These are phyloP conservation scores for Lucilia sericata DNA, from an alignment of 1,140 invertebrate species.

Conservation along the genomic window DNA sequence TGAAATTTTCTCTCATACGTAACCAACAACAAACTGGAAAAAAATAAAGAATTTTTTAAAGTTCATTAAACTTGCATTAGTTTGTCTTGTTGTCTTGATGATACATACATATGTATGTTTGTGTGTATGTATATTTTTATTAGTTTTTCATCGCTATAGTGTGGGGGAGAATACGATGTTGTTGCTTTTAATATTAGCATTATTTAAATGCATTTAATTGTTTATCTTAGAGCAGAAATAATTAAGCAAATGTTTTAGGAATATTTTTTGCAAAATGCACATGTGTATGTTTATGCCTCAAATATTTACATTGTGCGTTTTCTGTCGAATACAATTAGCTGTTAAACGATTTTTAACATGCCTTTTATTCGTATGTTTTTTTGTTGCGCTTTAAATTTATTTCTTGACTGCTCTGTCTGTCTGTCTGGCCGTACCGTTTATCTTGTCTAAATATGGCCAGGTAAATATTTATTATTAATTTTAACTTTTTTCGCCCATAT, in stretches of 20 bases:
- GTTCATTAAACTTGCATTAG: conserved; percentile 2
- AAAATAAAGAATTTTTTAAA: background rate
- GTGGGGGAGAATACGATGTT: background rate
- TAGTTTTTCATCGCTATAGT: background rate
- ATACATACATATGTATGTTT: background rate
- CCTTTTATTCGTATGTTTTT: background rate
- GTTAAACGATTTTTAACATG: background rate
- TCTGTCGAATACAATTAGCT: background rate
- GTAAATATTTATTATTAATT: conserved; percentile 13
- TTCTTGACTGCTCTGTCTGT: background rate
- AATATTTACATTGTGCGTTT: conserved; percentile 20
- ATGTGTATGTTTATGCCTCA: background rate
- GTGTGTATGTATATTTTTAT: background rate
- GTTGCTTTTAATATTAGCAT: background rate
- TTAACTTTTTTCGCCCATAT: background rate
- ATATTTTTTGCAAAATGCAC: background rate
- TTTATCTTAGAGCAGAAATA: background rate
- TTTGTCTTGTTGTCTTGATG: no score
- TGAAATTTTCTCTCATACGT: background rate
- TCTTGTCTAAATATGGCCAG: conserved; percentile 2
- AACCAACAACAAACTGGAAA: no score
- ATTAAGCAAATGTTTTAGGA: no score
- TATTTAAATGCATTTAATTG: conserved; percentile 1
- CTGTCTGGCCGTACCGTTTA: background rate
- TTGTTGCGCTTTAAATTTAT: background rate